Evolutionary conservation across 2,797 vertebrate genomes (phyloP).

Genomic region (Hemibagrus guttatus): DNA sequence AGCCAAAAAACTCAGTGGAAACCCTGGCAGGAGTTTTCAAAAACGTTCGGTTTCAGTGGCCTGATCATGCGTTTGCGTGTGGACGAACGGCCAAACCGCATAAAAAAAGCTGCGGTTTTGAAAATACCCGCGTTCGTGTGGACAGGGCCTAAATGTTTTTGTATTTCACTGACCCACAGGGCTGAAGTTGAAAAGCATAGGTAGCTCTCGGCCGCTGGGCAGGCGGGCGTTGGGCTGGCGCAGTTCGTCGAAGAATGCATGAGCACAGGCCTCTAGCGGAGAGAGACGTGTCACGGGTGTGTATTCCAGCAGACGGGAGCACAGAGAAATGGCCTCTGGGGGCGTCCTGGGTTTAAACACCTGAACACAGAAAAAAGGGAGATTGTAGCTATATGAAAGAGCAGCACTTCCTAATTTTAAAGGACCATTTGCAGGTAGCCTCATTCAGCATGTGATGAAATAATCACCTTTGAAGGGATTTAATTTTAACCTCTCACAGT

Average conservation of each 20-base stretch:
- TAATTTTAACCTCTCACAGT: background rate
- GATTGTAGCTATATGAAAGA: background rate
- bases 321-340: conserved; percentile 89
- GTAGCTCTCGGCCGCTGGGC: conserved; percentile 88
- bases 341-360: conserved; percentile 85
- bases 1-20: no score
- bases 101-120: no score
- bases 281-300: conserved; percentile 90
- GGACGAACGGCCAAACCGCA: no score
- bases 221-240: conserved; percentile 86
- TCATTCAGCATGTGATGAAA: background rate
- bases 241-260: conserved; percentile 91
- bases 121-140: no score
- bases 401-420: background rate
- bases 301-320: conserved; percentile 91
- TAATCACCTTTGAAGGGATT: background rate
- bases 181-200: conserved; percentile 93
- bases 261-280: conserved; percentile 88
- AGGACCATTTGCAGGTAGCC: background rate
- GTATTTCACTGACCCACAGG: conserved; percentile 80
- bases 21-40: no score
- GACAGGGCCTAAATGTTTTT: no score
- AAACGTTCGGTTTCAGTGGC: no score
- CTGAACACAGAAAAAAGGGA: conserved; percentile 15
- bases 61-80: no score